These are phyloP conservation scores for Hemibagrus wyckioides DNA, from an alignment of 2,113 vertebrate genomes.

Conservation along the genomic window DNA sequence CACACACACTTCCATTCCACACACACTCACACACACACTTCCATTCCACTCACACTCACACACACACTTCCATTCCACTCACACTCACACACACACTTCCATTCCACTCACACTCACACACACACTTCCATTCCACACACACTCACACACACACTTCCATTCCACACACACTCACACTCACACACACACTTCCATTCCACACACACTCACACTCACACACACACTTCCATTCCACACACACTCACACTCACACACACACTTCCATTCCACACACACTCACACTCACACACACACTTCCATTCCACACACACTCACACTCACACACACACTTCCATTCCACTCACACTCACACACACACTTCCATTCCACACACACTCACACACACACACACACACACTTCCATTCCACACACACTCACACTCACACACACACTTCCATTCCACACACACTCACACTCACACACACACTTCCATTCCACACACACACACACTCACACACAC, in stretches of 20 bases:
- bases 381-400: too few relatives aligned
- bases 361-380: neutral
- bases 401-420: too few relatives aligned
- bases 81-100: too few relatives aligned
- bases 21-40: neutral
- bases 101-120: too few relatives aligned
- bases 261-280: too few relatives aligned
- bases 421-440: too few relatives aligned
- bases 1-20: neutral
- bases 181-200: neutral
- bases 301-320: neutral
- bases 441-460: neutral
- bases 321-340: too few relatives aligned
- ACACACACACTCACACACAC: neutral
- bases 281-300: neutral
- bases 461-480: too few relatives aligned
- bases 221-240: neutral
- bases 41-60: neutral
- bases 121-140: neutral
- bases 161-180: neutral
- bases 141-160: neutral
- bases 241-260: neutral
- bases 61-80: neutral
- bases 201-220: neutral
- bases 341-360: too few relatives aligned